Evolutionary conservation across 2,888 invertebrate species (phyloP), one percentile per base, ranked within the genome.

Genomic region (Poecilus cupreus): DNA sequence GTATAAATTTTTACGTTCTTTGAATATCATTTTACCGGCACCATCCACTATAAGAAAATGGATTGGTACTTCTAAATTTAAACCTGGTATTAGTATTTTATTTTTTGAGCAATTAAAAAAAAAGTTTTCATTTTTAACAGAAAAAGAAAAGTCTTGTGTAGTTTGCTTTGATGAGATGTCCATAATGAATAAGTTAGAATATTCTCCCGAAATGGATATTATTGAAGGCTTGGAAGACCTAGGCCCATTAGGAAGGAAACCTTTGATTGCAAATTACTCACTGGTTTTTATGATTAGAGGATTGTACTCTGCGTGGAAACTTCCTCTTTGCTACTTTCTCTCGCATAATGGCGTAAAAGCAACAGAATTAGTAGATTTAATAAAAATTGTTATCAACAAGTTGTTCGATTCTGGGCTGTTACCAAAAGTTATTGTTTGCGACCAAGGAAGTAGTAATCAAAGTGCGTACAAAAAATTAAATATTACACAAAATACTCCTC

Each of bases 161-260:
- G 10, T 76, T n/a, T 76, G 76, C 32, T 76, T 76, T 16, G 76
- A 76, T 57, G 76, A 76, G 49, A 76, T 76, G 76, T 54, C 26
- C n/a, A 49, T 76, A n/a, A 76, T 54, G 76, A 37, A 24, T 16
- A 32, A 37, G 13, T 37, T 76, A 49, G 76, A 76, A 54, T 76
- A 76, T 76, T 54, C 76, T 32, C 46, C 46, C 13, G 57, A 49
- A 11, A 22, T 51, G 16, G 57, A 76, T 26, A 51, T 76, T 26
- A 54, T 76, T 57, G 76, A 76, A 22, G 76, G 20, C 2, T 57
- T 76, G 0, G 26, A 76, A 54, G 76, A 76, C n/a, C 57, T 76
- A 13, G 76, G 76, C 8, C 37, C 13, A 22, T 39, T 68, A 26
- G 68, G 68, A n/a, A 26, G 68, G n/a, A 32, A 26, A 68, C 68